Evolutionary conservation across 2,113 vertebrate genomes (phyloP).

Genomic region (Etheostoma cragini): DNA sequence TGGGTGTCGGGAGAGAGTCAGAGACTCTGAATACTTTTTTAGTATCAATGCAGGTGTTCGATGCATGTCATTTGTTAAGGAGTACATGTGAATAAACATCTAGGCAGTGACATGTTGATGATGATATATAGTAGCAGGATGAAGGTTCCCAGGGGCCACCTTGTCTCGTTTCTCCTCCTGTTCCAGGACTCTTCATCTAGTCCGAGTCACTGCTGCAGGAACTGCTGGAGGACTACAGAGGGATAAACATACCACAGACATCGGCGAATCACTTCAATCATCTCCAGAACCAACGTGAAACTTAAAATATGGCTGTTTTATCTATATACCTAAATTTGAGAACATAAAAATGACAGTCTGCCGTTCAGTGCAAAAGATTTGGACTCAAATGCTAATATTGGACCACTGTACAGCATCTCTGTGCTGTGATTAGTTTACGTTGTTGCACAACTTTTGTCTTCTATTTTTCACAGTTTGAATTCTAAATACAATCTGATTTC

Average conservation of each 20-base stretch:
- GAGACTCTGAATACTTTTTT: neutral
- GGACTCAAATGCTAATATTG: neutral
- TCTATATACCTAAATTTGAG: neutral
- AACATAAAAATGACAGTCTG: neutral
- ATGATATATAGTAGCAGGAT: neutral
- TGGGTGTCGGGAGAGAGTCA: neutral
- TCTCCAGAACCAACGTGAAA: neutral
- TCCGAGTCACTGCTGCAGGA: constrained; percentile 78
- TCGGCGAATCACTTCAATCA: neutral
- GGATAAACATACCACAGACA: neutral
- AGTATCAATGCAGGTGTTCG: neutral
- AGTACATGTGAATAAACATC: neutral
- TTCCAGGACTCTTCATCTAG: constrained; percentile 42
- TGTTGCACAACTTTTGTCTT: neutral
- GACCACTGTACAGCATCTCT: neutral
- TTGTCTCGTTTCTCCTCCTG: neutral
- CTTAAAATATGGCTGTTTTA: neutral
- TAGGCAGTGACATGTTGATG: neutral
- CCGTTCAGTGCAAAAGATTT: neutral
- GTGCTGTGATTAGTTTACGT: neutral
- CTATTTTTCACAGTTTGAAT: neutral
- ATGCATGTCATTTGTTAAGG: neutral
- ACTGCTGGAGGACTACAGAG: constrained; percentile 74
- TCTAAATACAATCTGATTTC: neutral
- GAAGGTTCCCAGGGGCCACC: neutral